phyloP scores from a whole-genome alignment of 2,888 invertebrate species.

The Limnephilus rhombicus region DNA sequence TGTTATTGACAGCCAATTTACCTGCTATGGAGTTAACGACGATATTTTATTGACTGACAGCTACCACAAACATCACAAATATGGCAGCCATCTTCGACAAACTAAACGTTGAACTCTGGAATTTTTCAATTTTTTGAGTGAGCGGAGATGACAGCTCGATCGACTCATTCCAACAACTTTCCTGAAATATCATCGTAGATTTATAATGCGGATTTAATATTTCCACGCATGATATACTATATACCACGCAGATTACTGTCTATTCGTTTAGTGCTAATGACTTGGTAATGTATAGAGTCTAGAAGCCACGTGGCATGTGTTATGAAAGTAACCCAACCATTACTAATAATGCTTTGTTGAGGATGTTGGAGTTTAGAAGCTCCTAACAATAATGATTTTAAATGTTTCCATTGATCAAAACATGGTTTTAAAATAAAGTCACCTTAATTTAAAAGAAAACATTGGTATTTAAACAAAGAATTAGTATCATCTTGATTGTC shows the following conservation, averaged over 20 bases:
- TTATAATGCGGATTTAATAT: not conserved
- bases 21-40: not conserved
- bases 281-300: not conserved
- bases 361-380: not conserved
- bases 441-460: not conserved
- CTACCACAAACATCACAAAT: not conserved
- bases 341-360: not conserved
- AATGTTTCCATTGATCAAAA: conserved; percentile 9
- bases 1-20: not conserved
- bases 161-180: not conserved
- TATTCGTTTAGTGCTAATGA: not conserved
- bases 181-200: not conserved
- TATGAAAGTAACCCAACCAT: not conserved
- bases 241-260: not conserved
- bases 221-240: not conserved
- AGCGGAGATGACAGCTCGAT: not conserved
- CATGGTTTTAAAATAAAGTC: not conserved
- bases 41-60: not conserved
- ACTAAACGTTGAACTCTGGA: not conserved
- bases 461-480: not conserved
- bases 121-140: not conserved
- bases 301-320: not conserved
- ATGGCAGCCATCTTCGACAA: not conserved
- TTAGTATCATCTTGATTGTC: not conserved
- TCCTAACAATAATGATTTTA: not conserved